phyloP scores from a whole-genome alignment of 2,797 vertebrate species.

The Vipera latastei region DNA sequence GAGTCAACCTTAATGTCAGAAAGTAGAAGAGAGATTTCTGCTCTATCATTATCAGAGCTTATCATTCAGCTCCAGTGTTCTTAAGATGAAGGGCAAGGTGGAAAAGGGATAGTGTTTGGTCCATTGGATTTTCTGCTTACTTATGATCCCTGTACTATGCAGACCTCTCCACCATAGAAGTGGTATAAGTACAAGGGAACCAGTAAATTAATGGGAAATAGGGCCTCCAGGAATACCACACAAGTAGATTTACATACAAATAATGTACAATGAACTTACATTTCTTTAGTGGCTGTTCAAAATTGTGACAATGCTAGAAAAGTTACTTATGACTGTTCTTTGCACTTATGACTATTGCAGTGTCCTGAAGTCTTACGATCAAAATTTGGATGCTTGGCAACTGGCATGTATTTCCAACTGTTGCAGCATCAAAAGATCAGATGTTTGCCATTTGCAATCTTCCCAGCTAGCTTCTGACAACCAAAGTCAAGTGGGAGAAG shows the following conservation, averaged over 20 bases:
- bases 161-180: neutral
- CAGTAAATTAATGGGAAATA: neutral
- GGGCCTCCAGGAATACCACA: neutral
- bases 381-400: neutral
- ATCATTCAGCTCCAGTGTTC: neutral
- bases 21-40: neutral
- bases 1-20: neutral
- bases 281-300: neutral
- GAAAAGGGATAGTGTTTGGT: neutral
- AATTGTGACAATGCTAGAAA: neutral
- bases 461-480: neutral
- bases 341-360: neutral
- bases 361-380: neutral
- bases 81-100: neutral
- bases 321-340: neutral
- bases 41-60: neutral
- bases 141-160: neutral
- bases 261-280: neutral
- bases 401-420: neutral
- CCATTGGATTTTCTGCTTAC: neutral
- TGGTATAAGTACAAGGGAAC: neutral
- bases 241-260: neutral
- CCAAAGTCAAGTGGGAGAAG: neutral
- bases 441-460: neutral
- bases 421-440: neutral